phyloP scores from a whole-genome alignment of 2,888 invertebrate genomes.

The Syrphus vitripennis region DNA sequence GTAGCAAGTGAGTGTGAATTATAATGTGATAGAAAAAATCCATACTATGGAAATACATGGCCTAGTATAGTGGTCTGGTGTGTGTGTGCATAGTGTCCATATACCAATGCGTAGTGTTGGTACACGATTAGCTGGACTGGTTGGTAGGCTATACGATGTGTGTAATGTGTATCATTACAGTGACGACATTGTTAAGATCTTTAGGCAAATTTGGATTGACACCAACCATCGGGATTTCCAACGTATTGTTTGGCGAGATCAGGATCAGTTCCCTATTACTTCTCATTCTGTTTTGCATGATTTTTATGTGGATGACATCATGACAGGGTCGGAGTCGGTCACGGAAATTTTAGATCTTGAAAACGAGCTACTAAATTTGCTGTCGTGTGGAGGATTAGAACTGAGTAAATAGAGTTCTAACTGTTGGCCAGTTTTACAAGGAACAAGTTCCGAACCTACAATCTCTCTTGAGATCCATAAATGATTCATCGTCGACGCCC shows the following conservation, averaged over 20 bases:
- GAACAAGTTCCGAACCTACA: not conserved
- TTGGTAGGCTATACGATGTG: too few relatives aligned
- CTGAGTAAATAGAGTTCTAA: slow-evolving; percentile 5
- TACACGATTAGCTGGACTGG: too few relatives aligned
- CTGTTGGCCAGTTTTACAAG: not conserved
- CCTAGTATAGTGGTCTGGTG: too few relatives aligned
- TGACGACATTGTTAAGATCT: slow-evolving; percentile 6
- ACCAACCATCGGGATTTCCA: not conserved
- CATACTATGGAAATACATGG: too few relatives aligned
- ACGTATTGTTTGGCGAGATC: not conserved
- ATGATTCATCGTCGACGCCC: not conserved
- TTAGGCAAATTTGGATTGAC: not conserved
- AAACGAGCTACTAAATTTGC: not conserved
- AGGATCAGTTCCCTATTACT: not conserved
- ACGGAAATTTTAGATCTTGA: not conserved
- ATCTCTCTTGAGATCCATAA: not conserved
- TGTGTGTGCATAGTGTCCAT: too few relatives aligned
- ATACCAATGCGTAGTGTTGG: too few relatives aligned
- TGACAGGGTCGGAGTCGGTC: not conserved
- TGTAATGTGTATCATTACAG: too few relatives aligned
- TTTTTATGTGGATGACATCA: not conserved
- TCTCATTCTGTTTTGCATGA: not conserved
- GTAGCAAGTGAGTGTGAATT: too few relatives aligned
- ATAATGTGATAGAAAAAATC: too few relatives aligned
- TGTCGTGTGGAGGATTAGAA: not conserved